Percentiles rank a stretch among this genome's conserved stretches.
Evolutionary conservation across 1,140 invertebrate genomes (phyloP).

Genomic region (Caenorhabditis brenneri): DNA sequence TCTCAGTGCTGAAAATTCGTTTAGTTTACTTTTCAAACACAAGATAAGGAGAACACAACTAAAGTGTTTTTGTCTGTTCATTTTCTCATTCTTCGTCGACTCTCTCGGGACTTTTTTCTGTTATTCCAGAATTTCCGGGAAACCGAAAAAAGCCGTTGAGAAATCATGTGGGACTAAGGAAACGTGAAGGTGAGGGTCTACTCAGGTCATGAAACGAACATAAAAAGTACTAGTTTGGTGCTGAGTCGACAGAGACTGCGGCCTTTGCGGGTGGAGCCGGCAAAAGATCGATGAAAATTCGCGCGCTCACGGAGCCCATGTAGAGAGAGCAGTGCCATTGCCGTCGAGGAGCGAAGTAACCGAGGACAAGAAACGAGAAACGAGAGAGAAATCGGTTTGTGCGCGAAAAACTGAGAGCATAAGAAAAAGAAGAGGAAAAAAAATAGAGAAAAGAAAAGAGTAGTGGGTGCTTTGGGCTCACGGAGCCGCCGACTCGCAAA

Average conservation of each 20-base stretch:
- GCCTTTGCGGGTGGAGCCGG: not conserved
- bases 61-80: not conserved
- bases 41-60: no score
- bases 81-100: not conserved
- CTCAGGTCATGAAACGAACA: not conserved
- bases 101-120: not conserved
- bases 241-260: not conserved
- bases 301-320: constrained; percentile 23
- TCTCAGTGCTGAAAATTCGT: no score
- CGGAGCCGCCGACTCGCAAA: constrained; percentile 10
- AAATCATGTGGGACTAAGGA: not conserved
- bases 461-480: constrained; percentile 28
- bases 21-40: no score
- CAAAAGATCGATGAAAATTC: constrained; percentile 39
- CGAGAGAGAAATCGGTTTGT: not conserved
- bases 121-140: not conserved
- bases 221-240: constrained; percentile 31
- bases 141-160: not conserved
- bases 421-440: not conserved
- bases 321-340: constrained; percentile 9
- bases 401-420: constrained; percentile 16
- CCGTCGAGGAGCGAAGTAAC: not conserved
- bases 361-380: constrained; percentile 23
- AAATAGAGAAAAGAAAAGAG: not conserved
- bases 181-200: not conserved